phyloP scores from a whole-genome alignment of 2,797 vertebrate species.

The Typhlichthys subterraneus region DNA sequence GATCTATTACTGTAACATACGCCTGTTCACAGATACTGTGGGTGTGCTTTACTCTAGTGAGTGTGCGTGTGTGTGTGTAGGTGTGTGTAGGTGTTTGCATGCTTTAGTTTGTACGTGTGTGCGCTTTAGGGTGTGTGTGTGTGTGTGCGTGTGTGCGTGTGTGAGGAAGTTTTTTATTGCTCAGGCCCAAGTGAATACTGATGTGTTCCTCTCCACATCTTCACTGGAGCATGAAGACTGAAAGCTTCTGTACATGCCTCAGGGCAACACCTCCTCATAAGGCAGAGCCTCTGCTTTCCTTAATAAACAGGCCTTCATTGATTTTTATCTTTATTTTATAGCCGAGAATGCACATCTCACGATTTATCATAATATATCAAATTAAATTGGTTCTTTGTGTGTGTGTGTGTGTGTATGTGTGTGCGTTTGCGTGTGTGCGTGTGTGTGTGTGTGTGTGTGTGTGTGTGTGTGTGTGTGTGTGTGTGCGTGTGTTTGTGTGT shows the following conservation, averaged over 20 bases:
- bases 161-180: slow-evolving; percentile 3
- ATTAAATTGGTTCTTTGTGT: background rate
- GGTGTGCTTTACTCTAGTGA: background rate
- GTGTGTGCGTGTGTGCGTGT: background rate
- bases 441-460: no score
- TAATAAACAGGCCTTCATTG: slow-evolving; percentile 22
- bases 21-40: slow-evolving; percentile 15
- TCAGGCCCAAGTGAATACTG: background rate
- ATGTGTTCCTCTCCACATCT: background rate
- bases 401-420: no score
- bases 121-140: background rate
- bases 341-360: slow-evolving; percentile 1
- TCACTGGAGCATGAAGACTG: slow-evolving; percentile 14
- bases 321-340: slow-evolving; percentile 21
- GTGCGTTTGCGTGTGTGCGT: background rate
- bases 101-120: background rate
- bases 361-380: slow-evolving; percentile 21
- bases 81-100: no score
- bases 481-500: background rate
- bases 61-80: slow-evolving; percentile 3
- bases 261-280: background rate
- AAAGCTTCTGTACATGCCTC: slow-evolving; percentile 16
- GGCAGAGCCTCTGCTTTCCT: background rate
- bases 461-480: no score
- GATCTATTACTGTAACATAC: slow-evolving; percentile 13